Conservation (phyloP, 1,140 invertebrate genomes). For the Trissolcus basalis region DNA sequence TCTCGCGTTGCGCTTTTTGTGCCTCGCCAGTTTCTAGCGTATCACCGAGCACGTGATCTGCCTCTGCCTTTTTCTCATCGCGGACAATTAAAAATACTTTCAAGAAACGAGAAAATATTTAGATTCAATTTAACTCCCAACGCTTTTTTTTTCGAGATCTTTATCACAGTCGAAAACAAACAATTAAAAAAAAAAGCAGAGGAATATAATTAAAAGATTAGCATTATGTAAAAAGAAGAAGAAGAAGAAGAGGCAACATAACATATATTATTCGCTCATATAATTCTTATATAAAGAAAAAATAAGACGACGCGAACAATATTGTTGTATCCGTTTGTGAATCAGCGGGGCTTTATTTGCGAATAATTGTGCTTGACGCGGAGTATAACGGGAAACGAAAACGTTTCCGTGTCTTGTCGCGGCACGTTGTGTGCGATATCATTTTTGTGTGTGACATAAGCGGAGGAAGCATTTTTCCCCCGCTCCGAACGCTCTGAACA, state of each 20-base stretch:
- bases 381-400: conserved; percentile 45
- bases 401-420: conserved; percentile 44
- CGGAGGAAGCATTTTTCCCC: neutral
- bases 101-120: no score
- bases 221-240: conserved; percentile 28
- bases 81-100: no score
- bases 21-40: no score
- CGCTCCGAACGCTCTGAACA: neutral
- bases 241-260: no score
- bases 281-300: conserved; percentile 31
- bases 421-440: conserved; percentile 12
- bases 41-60: no score
- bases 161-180: no score
- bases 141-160: neutral
- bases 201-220: conserved; percentile 24
- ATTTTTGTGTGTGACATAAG: conserved; percentile 21
- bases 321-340: conserved; percentile 49
- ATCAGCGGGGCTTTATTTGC: conserved; percentile 35
- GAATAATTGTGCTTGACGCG: conserved; percentile 41
- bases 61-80: no score
- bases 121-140: no score
- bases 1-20: conserved; percentile 6
- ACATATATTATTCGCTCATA: conserved; percentile 15
- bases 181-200: no score
- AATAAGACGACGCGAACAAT: conserved; percentile 32